Evolutionary conservation across 2,888 invertebrate species (phyloP).

Genomic region (Capitulum mitella): DNA sequence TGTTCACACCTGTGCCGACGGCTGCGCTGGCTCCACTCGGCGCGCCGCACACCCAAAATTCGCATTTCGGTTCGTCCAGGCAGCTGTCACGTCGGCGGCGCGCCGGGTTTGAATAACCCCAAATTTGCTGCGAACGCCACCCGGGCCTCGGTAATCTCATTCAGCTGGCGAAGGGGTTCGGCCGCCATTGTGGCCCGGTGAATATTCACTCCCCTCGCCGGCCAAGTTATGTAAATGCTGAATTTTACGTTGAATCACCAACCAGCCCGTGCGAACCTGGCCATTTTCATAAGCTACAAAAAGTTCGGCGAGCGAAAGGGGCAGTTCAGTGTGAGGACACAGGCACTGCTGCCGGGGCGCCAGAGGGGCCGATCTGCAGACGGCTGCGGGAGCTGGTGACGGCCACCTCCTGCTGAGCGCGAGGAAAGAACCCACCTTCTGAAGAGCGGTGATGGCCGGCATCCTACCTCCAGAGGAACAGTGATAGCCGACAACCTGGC

Average conservation of each 20-base stretch:
- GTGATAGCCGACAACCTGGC: too few relatives aligned
- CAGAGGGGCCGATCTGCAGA: too few relatives aligned
- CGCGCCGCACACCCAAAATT: neutral
- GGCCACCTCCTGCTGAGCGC: too few relatives aligned
- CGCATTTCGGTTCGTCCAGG: neutral
- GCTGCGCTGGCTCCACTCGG: neutral
- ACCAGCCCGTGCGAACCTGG: neutral
- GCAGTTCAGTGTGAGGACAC: neutral
- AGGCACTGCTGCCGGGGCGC: too few relatives aligned
- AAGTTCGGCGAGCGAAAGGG: neutral
- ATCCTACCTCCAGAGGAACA: too few relatives aligned
- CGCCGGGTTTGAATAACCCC: neutral
- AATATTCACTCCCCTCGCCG: neutral
- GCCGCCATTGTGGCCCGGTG: neutral
- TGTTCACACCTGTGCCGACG: neutral
- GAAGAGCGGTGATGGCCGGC: too few relatives aligned
- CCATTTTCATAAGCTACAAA: slow-evolving; percentile 17
- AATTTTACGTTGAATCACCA: slow-evolving; percentile 5
- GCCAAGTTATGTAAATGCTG: neutral
- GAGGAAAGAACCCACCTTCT: too few relatives aligned
- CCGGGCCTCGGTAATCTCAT: neutral
- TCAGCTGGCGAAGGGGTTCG: slow-evolving; percentile 9
- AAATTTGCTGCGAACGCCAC: neutral
- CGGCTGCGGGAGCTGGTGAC: too few relatives aligned
- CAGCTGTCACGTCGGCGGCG: neutral